Conservation (phyloP, 2,797 vertebrate species). For the Centropyge bicolor region DNA sequence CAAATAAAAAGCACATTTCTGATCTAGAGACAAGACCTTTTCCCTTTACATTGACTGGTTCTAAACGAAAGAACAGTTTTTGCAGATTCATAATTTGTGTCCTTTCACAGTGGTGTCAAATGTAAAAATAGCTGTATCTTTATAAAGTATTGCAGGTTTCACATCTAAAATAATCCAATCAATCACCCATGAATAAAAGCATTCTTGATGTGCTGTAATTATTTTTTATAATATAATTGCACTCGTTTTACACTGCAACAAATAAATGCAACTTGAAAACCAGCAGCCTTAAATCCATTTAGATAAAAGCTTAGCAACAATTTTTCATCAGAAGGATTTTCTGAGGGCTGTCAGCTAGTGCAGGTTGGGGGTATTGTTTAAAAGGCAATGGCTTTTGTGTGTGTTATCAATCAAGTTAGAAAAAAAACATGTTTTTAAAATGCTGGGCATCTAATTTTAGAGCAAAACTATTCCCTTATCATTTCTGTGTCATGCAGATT, state of each 20-base stretch:
- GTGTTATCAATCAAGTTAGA: constrained; percentile 18
- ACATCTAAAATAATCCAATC: no score
- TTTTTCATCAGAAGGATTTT: constrained; percentile 2
- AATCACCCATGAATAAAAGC: neutral
- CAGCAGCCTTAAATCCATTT: neutral
- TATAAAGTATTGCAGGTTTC: no score
- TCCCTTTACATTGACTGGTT: no score
- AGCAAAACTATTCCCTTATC: constrained; percentile 24
- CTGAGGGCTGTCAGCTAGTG: constrained; percentile 1
- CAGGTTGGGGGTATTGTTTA: neutral
- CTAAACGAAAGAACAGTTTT: neutral
- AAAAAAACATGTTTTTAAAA: constrained; percentile 14
- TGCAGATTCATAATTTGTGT: neutral
- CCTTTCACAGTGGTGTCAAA: no score
- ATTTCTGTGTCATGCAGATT: constrained; percentile 32
- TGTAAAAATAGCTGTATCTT: no score
- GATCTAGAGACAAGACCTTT: neutral
- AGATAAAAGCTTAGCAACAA: neutral
- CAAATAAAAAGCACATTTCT: neutral
- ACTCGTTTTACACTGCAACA: neutral
- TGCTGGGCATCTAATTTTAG: constrained; percentile 39
- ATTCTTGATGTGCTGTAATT: neutral
- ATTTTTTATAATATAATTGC: constrained; percentile 3
- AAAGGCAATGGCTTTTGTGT: constrained; percentile 10
- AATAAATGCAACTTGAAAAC: neutral